Evolutionary conservation across 2,888 invertebrate species (phyloP).

Genomic region (Xylocampa areola): DNA sequence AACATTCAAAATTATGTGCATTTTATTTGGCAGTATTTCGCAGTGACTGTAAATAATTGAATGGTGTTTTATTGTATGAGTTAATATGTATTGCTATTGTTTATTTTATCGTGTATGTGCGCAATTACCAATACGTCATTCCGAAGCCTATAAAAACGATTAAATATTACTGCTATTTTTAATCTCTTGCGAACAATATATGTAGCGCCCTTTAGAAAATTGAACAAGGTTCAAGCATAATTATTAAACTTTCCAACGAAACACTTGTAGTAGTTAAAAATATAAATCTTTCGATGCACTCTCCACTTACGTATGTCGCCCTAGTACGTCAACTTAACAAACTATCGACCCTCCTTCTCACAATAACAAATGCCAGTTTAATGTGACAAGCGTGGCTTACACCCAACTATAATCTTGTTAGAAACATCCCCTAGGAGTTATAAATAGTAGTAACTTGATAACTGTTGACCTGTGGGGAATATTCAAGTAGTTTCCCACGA

Average conservation of each 20-base stretch:
- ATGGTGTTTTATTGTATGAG: constrained; percentile 17
- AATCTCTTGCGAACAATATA: not conserved
- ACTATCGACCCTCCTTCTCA: constrained; percentile 27
- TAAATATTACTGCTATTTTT: constrained; percentile 19
- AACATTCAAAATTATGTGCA: constrained; percentile 49
- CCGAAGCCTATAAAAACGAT: constrained; percentile 2
- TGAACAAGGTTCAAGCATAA: constrained; percentile 1
- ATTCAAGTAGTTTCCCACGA: constrained; percentile 44
- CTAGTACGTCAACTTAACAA: constrained; percentile 17
- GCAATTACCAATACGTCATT: constrained; percentile 6
- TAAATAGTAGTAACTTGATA: constrained; percentile 38
- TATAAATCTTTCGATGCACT: constrained; percentile 8
- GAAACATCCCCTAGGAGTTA: constrained; percentile 29
- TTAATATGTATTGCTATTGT: constrained; percentile 14
- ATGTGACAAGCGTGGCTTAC: constrained; percentile 21
- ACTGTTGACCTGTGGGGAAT: constrained; percentile 15
- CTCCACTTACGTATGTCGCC: constrained; percentile 3
- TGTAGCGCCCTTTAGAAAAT: constrained; percentile 6
- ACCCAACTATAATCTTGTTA: constrained; percentile 39
- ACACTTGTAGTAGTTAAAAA: constrained; percentile 1
- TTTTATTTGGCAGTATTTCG: constrained; percentile 39
- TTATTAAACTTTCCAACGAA: constrained; percentile 5
- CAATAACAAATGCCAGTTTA: constrained; percentile 29
- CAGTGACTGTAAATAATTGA: constrained; percentile 26
- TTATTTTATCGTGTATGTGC: constrained; percentile 14